Conservation (phyloP, 2,888 invertebrate genomes). For the Dorcus parallelipipedus region DNA sequence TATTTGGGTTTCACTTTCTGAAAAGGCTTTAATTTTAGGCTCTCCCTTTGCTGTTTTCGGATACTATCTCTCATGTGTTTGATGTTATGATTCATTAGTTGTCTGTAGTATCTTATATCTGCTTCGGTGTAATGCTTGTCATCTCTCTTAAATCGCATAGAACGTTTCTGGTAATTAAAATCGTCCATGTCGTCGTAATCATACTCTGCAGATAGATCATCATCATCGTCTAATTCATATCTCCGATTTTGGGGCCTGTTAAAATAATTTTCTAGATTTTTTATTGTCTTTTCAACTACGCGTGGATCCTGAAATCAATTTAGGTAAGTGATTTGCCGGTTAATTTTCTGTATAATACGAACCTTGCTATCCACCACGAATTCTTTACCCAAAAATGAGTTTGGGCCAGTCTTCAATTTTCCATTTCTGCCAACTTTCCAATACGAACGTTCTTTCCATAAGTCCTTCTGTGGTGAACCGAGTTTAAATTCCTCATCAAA, state of each 20-base stretch:
- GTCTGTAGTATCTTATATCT: conserved; percentile 16
- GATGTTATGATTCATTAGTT: conserved; percentile 18
- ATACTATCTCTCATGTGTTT: conserved; percentile 17
- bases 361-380: conserved; percentile 17
- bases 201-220: conserved; percentile 2
- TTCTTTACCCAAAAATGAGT: conserved; percentile 11
- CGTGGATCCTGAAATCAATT: conserved; percentile 7
- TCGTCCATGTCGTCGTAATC: conserved; percentile 8
- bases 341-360: conserved; percentile 10
- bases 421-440: background rate
- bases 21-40: background rate
- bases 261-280: conserved; percentile 22
- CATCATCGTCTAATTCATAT: background rate
- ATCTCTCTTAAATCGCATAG: conserved; percentile 13
- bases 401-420: background rate
- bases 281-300: conserved; percentile 17
- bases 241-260: conserved; percentile 4
- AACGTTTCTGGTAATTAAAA: conserved; percentile 5
- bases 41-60: conserved; percentile 9
- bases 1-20: background rate
- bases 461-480: too few relatives aligned
- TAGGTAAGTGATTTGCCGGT: background rate
- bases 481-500: conserved; percentile 8
- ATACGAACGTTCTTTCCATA: too few relatives aligned
- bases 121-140: conserved; percentile 15